Percentiles rank a stretch among this genome's conserved stretches.
phyloP scores from a whole-genome alignment of 2,888 invertebrate genomes.

The Perdita meconis region DNA sequence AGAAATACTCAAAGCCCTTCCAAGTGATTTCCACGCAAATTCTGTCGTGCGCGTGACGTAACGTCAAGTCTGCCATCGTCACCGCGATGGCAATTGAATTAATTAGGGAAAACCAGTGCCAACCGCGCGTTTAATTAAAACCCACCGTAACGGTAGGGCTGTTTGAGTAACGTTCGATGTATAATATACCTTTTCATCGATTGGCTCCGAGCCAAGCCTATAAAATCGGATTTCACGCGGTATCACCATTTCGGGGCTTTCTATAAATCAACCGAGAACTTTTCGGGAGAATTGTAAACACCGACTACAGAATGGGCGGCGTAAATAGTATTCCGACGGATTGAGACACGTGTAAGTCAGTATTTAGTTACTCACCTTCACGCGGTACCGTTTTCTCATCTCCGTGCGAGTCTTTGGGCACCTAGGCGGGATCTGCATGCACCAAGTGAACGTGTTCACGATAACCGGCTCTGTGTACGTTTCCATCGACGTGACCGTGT shows the following conservation, averaged over 20 bases:
- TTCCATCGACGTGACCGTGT: slow-evolving; percentile 88
- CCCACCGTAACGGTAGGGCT: neutral
- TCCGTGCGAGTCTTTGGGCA: slow-evolving; percentile 90
- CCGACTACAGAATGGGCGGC: neutral
- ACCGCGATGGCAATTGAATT: slow-evolving; percentile 10
- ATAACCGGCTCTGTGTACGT: slow-evolving; percentile 88
- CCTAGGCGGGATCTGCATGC: slow-evolving; percentile 91
- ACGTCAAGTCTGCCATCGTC: neutral
- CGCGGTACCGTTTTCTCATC: slow-evolving; percentile 88
- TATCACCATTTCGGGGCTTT: neutral
- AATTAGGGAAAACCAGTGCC: slow-evolving; percentile 10
- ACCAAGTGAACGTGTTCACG: slow-evolving; percentile 91
- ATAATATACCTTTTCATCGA: neutral
- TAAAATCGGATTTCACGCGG: neutral
- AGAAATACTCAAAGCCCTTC: neutral
- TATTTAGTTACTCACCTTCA: slow-evolving; percentile 87
- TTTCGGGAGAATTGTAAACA: neutral
- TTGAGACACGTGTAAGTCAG: neutral
- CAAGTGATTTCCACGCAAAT: neutral
- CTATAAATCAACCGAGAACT: neutral
- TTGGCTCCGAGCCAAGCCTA: neutral
- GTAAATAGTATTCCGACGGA: neutral
- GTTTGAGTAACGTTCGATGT: neutral
- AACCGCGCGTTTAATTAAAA: slow-evolving; percentile 21
- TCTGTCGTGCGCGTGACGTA: slow-evolving; percentile 6